Conservation (phyloP, 1,140 invertebrate genomes). For the Dinothrombium tinctorium region DNA sequence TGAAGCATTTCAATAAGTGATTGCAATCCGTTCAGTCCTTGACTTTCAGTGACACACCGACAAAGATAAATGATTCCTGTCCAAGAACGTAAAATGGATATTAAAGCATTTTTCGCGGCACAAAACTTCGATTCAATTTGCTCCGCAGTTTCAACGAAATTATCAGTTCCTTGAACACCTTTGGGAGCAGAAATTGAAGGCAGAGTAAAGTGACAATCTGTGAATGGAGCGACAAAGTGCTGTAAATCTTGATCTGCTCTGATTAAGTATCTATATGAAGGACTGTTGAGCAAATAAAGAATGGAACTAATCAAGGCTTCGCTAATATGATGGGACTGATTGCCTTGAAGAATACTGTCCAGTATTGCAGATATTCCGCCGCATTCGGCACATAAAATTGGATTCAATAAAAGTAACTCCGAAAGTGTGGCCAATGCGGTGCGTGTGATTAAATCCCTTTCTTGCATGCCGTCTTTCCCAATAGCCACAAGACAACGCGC, state of each 20-base stretch:
- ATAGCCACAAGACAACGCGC: conserved; percentile 49
- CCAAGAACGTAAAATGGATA: conserved; percentile 68
- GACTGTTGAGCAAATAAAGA: conserved; percentile 63
- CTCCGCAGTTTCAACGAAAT: neutral
- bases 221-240: conserved; percentile 65
- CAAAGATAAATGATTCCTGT: conserved; percentile 64
- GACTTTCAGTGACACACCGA: neutral
- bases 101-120: conserved; percentile 52
- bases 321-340: conserved; percentile 34
- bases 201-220: conserved; percentile 47
- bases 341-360: conserved; percentile 50
- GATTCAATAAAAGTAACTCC: conserved; percentile 67
- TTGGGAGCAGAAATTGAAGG: conserved; percentile 20
- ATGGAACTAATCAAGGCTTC: conserved; percentile 65
- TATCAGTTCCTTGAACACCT: conserved; percentile 16
- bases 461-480: conserved; percentile 41
- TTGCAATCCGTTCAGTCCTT: conserved; percentile 29
- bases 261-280: conserved; percentile 43
- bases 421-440: conserved; percentile 58
- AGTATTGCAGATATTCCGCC: conserved; percentile 59
- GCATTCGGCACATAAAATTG: conserved; percentile 46
- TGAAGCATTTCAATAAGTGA: conserved; percentile 66
- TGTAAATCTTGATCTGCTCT: conserved; percentile 42
- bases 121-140: conserved; percentile 53
- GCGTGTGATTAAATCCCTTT: conserved; percentile 49